Evolutionary conservation across 2,888 invertebrate genomes (phyloP).

Genomic region (Selenia dentaria): DNA sequence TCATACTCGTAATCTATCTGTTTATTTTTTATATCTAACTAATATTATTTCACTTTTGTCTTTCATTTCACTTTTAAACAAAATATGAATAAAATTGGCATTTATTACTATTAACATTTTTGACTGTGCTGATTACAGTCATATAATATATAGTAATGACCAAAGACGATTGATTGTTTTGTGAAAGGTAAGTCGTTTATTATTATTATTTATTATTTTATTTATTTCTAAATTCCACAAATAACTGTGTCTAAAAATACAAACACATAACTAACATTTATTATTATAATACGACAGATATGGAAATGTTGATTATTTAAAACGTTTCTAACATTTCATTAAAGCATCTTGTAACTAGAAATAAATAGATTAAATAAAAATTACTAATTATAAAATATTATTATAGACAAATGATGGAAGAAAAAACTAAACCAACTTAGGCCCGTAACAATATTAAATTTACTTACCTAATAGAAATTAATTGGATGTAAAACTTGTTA

Average conservation of each 20-base stretch:
- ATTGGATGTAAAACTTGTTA: conserved; percentile 24
- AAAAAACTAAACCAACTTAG: conserved; percentile 46
- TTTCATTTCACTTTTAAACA: conserved; percentile 75
- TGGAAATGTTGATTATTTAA: too few relatives aligned
- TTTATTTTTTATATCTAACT: conserved; percentile 48
- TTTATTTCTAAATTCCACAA: too few relatives aligned
- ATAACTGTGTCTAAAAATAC: neutral
- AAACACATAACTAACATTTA: neutral
- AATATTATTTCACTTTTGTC: conserved; percentile 79
- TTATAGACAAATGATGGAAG: neutral
- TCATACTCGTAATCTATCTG: conserved; percentile 33
- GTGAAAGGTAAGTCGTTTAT: too few relatives aligned
- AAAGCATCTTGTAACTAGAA: neutral
- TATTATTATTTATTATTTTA: too few relatives aligned
- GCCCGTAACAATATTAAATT: conserved; percentile 40
- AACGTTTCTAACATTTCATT: neutral
- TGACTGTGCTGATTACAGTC: too few relatives aligned
- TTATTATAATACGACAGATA: neutral
- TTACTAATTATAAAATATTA: neutral
- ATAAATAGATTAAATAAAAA: neutral
- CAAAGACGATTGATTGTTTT: too few relatives aligned
- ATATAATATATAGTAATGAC: too few relatives aligned
- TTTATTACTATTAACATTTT: too few relatives aligned
- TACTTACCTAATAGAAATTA: neutral
- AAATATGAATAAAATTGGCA: too few relatives aligned